A percentile compares a stretch with the other conserved stretches of the same genome.
Evolutionary conservation across 1,140 invertebrate genomes (phyloP).

Genomic region (Vanessa atalanta): DNA sequence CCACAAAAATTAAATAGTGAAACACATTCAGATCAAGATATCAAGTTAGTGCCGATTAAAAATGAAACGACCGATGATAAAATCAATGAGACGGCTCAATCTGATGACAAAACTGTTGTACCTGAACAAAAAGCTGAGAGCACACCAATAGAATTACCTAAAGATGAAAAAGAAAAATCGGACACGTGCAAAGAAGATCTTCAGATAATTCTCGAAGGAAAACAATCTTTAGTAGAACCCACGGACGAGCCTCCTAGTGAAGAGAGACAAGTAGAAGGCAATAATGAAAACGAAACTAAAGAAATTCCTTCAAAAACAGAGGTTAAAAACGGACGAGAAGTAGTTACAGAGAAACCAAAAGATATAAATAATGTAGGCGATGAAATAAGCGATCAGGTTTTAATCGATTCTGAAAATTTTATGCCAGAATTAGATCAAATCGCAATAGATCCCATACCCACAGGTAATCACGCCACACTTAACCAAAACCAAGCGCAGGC

Average conservation of each 20-base stretch:
- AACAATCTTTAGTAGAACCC: conserved; percentile 44
- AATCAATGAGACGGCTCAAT: conserved; percentile 51
- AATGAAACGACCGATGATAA: conserved; percentile 59
- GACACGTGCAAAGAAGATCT: conserved; percentile 54
- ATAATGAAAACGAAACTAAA: conserved; percentile 56
- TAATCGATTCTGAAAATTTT: conserved; percentile 73
- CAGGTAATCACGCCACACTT: conserved; percentile 49
- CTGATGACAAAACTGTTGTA: conserved; percentile 55
- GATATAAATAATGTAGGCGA: conserved; percentile 54
- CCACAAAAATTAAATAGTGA: conserved; percentile 61
- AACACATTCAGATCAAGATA: conserved; percentile 62
- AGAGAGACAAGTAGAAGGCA: conserved; percentile 50
- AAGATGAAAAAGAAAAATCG: conserved; percentile 56
- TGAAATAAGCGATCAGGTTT: conserved; percentile 67
- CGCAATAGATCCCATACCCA: conserved; percentile 68
- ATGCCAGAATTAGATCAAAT: conserved; percentile 77
- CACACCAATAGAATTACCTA: conserved; percentile 50
- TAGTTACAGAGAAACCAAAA: conserved; percentile 59
- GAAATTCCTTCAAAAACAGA: conserved; percentile 53
- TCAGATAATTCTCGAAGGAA: conserved; percentile 43
- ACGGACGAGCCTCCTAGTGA: conserved; percentile 47
- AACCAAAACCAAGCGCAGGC: conserved; percentile 79
- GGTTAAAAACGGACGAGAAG: conserved; percentile 61
- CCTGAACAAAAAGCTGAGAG: conserved; percentile 55
- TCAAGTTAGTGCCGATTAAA: conserved; percentile 61